A percentile compares a stretch with the other conserved stretches of the same genome.
Evolutionary conservation across 92 coral and sea anemone species (phyloP).

Genomic region (Epizoanthus rinbou): DNA sequence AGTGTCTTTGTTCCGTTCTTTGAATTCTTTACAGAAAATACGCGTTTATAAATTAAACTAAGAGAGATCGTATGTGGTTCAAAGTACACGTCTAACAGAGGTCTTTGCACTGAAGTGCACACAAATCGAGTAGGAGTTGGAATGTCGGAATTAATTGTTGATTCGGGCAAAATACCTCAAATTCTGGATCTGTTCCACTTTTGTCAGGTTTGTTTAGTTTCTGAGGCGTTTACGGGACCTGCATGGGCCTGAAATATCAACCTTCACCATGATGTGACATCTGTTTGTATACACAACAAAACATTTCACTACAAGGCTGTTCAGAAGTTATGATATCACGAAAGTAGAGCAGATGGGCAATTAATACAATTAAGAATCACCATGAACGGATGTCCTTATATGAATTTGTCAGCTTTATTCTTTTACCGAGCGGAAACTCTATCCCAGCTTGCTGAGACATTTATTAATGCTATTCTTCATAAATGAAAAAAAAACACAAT

Average conservation of each 20-base stretch:
- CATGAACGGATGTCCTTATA: background rate
- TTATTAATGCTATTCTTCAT: background rate
- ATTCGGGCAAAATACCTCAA: background rate
- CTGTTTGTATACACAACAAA: background rate
- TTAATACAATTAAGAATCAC: no score
- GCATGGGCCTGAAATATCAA: conserved; percentile 2
- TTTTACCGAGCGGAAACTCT: no score
- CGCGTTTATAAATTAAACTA: no score
- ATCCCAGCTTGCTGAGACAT: background rate
- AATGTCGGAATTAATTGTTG: background rate
- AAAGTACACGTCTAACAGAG: no score
- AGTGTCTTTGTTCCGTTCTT: no score
- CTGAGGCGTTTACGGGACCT: background rate
- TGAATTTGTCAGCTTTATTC: background rate
- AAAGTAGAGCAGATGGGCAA: no score
- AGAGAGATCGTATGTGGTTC: no score
- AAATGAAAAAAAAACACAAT: no score
- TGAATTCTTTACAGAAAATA: no score
- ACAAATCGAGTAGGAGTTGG: background rate
- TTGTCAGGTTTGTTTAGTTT: conserved; percentile 11
- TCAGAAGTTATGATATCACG: no score
- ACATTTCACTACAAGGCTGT: no score
- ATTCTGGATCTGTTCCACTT: conserved; percentile 1
- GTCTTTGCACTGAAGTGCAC: background rate
- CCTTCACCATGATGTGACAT: background rate